Base-by-base conservation (phyloP, 2,888 invertebrate species). In the Synanthedon formicaeformis region DNA sequence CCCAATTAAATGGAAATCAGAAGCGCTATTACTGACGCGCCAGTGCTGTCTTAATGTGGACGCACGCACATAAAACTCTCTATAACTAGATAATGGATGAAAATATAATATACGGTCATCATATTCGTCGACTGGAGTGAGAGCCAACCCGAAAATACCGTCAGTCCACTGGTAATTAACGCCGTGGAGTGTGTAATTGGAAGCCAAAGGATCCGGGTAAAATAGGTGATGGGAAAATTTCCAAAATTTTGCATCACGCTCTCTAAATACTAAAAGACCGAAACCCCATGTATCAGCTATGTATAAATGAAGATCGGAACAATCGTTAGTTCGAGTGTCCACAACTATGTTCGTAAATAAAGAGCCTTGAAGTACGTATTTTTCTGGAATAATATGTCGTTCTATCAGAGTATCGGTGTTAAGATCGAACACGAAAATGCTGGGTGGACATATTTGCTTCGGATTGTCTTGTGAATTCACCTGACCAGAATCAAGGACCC, bases 161-260 rank as follows among this genome's bases (percentile, higher is more conserved):
- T 95, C 95, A 6, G 92, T 87, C 95, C 94, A 95, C 65, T 94
- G 92, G 66, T 94, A 95, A 58, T 92, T 92, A 0, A 94, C 66
- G 2, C 92, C 93, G 57, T 93, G 92, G 0, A 95, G 78, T 54
- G 92, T 91, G 66, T 92, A 95, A 62, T 92, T 91, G 0, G 94
- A 90, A 1, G 93, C 92, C 1, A 93, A 66, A 0, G 94, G 94
- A 63, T 93, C 93, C 0, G 93, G 93, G 66, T 87, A 91, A 81
- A 91, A 95, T 41, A 86, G 88, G 64, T 73, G 93, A 90, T 81
- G 94, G 81, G 73, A 91, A 89, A 60, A 95, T 71, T 69, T 70
- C 91, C 92, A 93, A 58, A 92, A 91, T 2, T 74, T 73, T 59
- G 85, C 79, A 55, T 89, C 89, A 48, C 77, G 75, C 60, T 91